Conservation (phyloP, 2,797 vertebrate species). For the Choloepus didactylus region DNA sequence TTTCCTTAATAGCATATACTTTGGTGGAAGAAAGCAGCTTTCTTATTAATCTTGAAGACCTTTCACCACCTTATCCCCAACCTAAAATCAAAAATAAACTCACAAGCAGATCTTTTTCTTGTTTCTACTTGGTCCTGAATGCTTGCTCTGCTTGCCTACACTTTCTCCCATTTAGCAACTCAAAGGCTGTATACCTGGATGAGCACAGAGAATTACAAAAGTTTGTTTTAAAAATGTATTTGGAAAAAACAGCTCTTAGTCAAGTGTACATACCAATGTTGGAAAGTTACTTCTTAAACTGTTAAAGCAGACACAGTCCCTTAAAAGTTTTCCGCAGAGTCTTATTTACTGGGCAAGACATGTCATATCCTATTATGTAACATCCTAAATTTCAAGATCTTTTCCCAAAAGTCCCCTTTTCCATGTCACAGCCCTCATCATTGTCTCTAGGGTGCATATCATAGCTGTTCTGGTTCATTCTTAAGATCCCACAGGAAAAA, state of each 20-base stretch:
- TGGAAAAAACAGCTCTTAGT: not conserved
- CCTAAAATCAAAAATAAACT: not conserved
- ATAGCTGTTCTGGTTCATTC: not conserved
- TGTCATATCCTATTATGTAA: not conserved
- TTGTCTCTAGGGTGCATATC: not conserved
- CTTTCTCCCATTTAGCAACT: not conserved
- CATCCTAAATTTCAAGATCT: not conserved
- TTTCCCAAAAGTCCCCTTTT: conserved; percentile 5
- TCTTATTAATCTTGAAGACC: not conserved
- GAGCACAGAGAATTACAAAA: not conserved
- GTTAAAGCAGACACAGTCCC: not conserved
- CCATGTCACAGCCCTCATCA: not conserved
- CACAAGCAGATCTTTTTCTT: not conserved
- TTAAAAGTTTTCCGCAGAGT: not conserved
- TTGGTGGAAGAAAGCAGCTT: not conserved
- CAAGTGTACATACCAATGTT: not conserved
- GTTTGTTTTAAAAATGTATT: not conserved
- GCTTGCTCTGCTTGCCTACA: not conserved
- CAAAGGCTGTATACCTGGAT: not conserved
- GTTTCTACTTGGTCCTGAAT: not conserved
- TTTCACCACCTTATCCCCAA: not conserved
- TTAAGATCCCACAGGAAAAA: not conserved
- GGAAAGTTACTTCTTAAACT: not conserved
- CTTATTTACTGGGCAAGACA: not conserved
- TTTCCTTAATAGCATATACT: not conserved